Base-by-base conservation (phyloP, 2,888 invertebrate genomes). In the Onchidella celtica region DNA sequence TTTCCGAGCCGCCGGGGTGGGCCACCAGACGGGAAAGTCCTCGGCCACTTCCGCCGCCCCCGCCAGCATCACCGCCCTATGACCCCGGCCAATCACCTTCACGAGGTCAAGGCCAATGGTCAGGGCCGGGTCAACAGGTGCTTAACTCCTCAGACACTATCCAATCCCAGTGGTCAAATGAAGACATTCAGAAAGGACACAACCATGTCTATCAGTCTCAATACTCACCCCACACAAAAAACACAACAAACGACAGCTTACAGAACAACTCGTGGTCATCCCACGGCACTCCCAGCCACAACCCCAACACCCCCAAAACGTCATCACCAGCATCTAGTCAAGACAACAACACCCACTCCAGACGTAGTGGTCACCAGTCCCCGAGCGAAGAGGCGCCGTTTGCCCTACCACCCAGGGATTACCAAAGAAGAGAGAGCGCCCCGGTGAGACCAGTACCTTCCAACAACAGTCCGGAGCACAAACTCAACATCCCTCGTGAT, bases 371-470 rank as follows among this genome's bases (percentile, higher is more conserved):
- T 34, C 1, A 0, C 21, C 0, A 29, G 11, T 59, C 24, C 3
- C 11, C 32, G 34, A 59, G 11, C 1, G 61, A 73, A 29, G 63
- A 14, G 6, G n/a, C 72, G 27, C 65, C 47, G 24, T n/a, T 17
- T 9, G 21, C 78, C n/a, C 27, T 29, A 24, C 68, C 82, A 29
- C 69, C 57, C 3, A 57, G 63, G 57, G 69, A 69, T 24, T 82
- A 82, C 80, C 76, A 73, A 36, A 70, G 84, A 4, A 79, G 84
- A 4, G 84, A 84, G 36, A 84, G 84, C 57, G 82, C 80, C 0
- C 84, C 84, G 0, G 59, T 74, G 14, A 66, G 69, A 32, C n/a
- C 61, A 11, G 24, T 40, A 1, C 0, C 69, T 14, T 17, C 14
- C 38, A 3, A 63, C 14, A 32, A 1, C 27, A 47, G 32, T 21